Evolutionary conservation across 2,113 vertebrate species (phyloP).

Genomic region (Desmodus rotundus): DNA sequence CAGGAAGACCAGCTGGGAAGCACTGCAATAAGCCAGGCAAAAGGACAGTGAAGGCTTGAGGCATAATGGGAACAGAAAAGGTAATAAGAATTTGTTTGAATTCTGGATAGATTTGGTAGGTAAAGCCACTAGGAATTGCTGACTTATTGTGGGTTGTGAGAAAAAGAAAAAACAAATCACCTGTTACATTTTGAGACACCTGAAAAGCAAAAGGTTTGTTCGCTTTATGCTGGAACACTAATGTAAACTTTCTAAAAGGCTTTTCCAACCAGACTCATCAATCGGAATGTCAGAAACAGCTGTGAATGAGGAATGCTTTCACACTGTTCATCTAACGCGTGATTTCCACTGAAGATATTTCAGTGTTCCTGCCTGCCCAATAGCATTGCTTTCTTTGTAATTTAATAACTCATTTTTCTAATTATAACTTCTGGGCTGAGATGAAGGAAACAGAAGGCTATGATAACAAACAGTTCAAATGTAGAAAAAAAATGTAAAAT

Average conservation of each 20-base stretch:
- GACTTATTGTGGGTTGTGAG: neutral
- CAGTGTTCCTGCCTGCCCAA: neutral
- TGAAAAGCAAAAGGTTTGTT: neutral
- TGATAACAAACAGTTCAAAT: neutral
- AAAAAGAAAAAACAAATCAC: neutral
- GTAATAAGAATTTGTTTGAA: neutral
- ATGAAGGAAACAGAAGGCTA: neutral
- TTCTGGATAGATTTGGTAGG: neutral
- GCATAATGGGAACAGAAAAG: neutral
- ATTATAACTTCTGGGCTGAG: neutral
- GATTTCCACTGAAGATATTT: neutral
- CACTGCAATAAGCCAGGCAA: neutral
- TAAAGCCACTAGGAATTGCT: neutral
- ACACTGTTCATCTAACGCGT: neutral
- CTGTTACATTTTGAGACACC: neutral
- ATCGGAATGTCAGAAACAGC: neutral
- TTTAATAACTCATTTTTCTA: neutral
- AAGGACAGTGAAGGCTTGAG: neutral
- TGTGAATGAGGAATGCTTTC: neutral
- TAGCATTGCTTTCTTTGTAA: neutral
- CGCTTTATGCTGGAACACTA: neutral
- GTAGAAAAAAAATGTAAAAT: conserved; percentile 24
- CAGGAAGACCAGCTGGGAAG: neutral
- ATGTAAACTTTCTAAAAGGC: neutral
- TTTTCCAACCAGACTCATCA: neutral